Evolutionary conservation across 2,888 invertebrate species (phyloP), one percentile per base, ranked within the genome.

Genomic region (Pseudococcus viburni): DNA sequence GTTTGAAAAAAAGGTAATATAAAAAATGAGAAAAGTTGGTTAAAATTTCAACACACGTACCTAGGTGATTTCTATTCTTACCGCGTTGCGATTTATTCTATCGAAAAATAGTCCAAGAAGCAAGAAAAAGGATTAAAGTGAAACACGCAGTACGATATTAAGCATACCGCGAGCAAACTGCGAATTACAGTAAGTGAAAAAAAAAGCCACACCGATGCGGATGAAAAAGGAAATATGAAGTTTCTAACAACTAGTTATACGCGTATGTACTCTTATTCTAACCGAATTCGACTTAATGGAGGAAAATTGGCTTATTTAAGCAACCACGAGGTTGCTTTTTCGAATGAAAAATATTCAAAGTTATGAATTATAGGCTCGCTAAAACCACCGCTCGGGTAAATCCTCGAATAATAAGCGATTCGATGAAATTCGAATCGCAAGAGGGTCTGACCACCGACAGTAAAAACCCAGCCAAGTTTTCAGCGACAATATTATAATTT

Each of bases 81-180:
- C n/a, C 59, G 59, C 59, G 59, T 59, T 59, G 59, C 15, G 59
- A 59, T 59, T 59, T 59, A 59, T 59, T 59, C 59, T n/a, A 59
- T 59, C 59, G 59, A 59, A n/a, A 59, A n/a, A 59, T 17, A 59
- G 59, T n/a, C 17, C 5, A 1, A 59, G 59, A 59, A n/a, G 59
- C 59, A 59, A 59, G 59, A n/a, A 59, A 59, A 59, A 59, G 59
- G 59, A 59, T 59, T 59, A 59, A 59, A 59, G 59, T 59, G 59
- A 59, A 59, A 59, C 59, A 17, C 59, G 59, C 15, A n/a, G n/a
- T 59, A 59, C 59, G 59, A 59, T 59, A 59, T 59, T 59, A 4
- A 59, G 59, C 8, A 59, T 17, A 8, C 9, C 59, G n/a, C 59
- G 59, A 59, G 59, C n/a, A 12, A 59, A 17, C 59, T n/a, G 17